phyloP scores from a whole-genome alignment of 2,888 invertebrate species.

The Gari tellinella region DNA sequence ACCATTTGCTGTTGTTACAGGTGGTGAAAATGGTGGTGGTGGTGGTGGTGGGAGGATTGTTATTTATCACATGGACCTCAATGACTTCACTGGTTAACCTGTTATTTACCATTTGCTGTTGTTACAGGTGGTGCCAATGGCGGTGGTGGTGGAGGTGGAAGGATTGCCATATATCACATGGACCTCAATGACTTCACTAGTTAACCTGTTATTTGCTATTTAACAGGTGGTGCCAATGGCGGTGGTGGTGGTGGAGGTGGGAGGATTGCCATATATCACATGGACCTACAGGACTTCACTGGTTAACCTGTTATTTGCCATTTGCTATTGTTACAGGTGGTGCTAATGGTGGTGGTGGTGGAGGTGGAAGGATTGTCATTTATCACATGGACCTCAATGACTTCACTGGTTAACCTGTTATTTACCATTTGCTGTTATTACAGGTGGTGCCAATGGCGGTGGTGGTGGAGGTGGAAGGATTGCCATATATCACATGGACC shows the following conservation, averaged over 20 bases:
- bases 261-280: constrained; percentile 74
- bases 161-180: constrained; percentile 74
- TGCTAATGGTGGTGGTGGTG: constrained; percentile 69
- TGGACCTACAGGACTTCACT: constrained; percentile 65
- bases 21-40: constrained; percentile 68
- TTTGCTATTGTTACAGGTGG: constrained; percentile 59
- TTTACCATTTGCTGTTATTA: no score
- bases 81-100: constrained; percentile 74
- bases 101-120: no score
- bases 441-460: constrained; percentile 66
- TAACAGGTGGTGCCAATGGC: constrained; percentile 61
- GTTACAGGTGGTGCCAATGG: constrained; percentile 59
- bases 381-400: constrained; percentile 73
- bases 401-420: no score
- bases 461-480: constrained; percentile 76
- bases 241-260: constrained; percentile 76
- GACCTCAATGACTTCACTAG: constrained; percentile 69
- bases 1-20: no score
- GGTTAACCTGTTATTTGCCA: constrained; percentile 52
- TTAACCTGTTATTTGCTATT: no score
- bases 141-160: constrained; percentile 76
- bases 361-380: constrained; percentile 70
- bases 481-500: constrained; percentile 69
- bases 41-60: constrained; percentile 76
- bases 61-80: constrained; percentile 67